Base-by-base conservation (phyloP, 2,888 invertebrate species). In the Mythimna loreyi region DNA sequence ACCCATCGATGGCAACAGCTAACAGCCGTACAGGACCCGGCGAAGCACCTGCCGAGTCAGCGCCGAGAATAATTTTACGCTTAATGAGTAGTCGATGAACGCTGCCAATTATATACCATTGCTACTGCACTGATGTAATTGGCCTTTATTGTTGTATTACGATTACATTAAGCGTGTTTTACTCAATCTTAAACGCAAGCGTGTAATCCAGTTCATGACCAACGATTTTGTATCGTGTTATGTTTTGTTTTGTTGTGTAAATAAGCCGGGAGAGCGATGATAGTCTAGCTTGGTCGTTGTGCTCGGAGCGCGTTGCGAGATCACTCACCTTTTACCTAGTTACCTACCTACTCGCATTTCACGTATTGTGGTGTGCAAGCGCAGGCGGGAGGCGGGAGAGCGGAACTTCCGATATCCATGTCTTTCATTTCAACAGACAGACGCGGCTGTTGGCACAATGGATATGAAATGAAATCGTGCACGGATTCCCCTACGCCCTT, bases 271-370 rank as follows among this genome's bases (percentile, higher is more conserved):
- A 71, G 78, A 70, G 56, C 72, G 66, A 69, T 62, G 68, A 78
- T 77, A 74, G 59, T 61, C 50, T 75, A 65, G 69, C 43, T 33
- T 67, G 63, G 61, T 47, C 67, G 65, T 60, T 58, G 57, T 75
- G 70, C 59, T 74, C 63, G 23, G 45, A 67, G 56, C 62, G 67
- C 74, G 74, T 73, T 80, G 79, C 66, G 83, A 85, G 89, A 85
- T 83, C 90, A 88, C 86, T 90, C 89, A 90, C 89, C 90, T 90
- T 86, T 90, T 86, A 88, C 90, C 90, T 80, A 90, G 85, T 89
- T 89, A 90, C 86, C 87, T 86, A 87, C 73, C 88, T 85, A 81
- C 83, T 87, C 81, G 82, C 85, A 86, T 86, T 86, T 86, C 85
- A 85, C 82, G 81, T 85, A 83, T 80, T 85, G 78, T 82, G 64